Percentiles rank a stretch among this genome's conserved stretches.
phyloP scores from a whole-genome alignment of 2,113 vertebrate species.

The Mirounga angustirostris region DNA sequence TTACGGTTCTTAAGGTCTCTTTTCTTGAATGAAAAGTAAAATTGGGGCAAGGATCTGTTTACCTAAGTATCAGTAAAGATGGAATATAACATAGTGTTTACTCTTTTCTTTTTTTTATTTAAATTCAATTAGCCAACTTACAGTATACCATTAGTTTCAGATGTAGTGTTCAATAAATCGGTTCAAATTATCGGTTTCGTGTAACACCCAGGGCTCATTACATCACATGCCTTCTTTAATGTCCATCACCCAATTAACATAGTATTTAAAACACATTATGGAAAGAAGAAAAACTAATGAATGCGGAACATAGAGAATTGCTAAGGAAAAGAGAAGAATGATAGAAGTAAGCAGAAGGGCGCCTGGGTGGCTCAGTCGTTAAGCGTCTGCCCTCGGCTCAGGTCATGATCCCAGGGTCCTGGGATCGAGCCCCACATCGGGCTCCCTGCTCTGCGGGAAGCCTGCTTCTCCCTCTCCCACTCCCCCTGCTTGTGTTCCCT shows the following conservation, averaged over 20 bases:
- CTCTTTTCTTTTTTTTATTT: neutral
- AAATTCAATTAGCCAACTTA: neutral
- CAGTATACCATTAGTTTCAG: neutral
- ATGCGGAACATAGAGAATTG: neutral
- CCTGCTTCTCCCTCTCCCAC: too few relatives aligned
- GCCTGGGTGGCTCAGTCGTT: too few relatives aligned
- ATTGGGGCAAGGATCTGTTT: neutral
- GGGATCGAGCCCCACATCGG: too few relatives aligned
- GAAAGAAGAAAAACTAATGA: slow-evolving; percentile 13
- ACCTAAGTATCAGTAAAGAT: neutral
- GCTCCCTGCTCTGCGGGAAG: too few relatives aligned
- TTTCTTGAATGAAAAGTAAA: slow-evolving; percentile 38
- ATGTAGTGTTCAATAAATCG: neutral
- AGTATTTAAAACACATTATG: neutral
- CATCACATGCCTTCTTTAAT: neutral
- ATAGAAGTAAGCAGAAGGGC: neutral
- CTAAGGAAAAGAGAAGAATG: neutral
- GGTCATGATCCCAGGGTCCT: too few relatives aligned
- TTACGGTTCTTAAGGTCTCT: neutral
- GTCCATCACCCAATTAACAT: neutral
- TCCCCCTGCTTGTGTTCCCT: too few relatives aligned
- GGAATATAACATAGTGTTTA: neutral
- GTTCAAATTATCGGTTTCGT: neutral
- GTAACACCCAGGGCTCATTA: neutral
- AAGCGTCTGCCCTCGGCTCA: too few relatives aligned